phyloP scores from a whole-genome alignment of 2,113 vertebrate species.

The Melozone crissalis region DNA sequence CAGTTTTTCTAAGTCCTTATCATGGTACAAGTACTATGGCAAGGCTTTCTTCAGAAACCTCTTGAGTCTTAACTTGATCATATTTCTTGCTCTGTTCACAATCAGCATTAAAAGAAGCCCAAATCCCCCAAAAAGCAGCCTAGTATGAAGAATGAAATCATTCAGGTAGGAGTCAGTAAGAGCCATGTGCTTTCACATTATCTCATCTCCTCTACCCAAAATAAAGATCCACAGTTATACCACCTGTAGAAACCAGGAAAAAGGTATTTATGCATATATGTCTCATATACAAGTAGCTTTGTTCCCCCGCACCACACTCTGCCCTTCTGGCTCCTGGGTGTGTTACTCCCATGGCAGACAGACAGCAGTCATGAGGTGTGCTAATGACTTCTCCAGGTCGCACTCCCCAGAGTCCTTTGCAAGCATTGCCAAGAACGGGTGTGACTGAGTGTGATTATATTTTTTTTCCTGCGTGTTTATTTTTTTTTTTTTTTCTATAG shows the following conservation, averaged over 20 bases:
- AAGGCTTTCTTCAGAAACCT: conserved; percentile 4
- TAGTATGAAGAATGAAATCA: neutral
- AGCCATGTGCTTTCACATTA: neutral
- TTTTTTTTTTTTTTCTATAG: conserved; percentile 16
- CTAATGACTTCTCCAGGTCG: neutral
- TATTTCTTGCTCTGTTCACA: neutral
- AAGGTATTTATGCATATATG: neutral
- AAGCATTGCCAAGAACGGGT: conserved; percentile 31
- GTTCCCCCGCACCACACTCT: neutral
- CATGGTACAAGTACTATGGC: neutral
- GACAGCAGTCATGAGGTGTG: neutral
- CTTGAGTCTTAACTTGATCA: neutral
- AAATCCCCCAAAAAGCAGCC: conserved; percentile 19
- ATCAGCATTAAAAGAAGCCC: neutral
- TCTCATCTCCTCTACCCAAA: neutral
- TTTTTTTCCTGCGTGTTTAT: neutral
- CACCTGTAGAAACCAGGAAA: conserved; percentile 7
- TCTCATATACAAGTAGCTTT: neutral
- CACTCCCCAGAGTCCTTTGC: conserved; percentile 35
- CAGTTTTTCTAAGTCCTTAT: conserved; percentile 39
- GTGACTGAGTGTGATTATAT: neutral
- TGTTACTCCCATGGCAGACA: neutral
- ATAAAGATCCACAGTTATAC: neutral
- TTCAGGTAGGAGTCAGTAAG: neutral
- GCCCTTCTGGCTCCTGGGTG: neutral